These are phyloP conservation scores for Sinosuthora webbiana DNA, from an alignment of 2,113 vertebrate species.

Conservation along the genomic window DNA sequence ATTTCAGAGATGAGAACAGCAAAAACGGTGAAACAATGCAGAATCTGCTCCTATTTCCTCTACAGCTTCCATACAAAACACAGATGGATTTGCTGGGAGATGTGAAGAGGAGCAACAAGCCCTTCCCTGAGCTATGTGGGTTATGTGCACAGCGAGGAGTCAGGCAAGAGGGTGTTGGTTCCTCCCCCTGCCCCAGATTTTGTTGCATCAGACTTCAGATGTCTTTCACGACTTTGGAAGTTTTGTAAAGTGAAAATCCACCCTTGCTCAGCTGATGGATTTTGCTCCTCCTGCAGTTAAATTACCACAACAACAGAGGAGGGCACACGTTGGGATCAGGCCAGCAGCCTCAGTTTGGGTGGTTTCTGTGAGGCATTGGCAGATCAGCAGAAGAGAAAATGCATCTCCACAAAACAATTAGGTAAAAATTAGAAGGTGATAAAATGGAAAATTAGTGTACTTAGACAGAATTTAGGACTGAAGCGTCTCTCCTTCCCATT, in stretches of 20 bases:
- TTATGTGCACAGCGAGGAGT: background rate
- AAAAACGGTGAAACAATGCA: background rate
- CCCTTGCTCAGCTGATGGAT: background rate
- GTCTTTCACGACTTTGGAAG: background rate
- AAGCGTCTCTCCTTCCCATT: background rate
- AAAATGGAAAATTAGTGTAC: constrained; percentile 43
- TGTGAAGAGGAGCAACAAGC: background rate
- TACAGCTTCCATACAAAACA: accelerated
- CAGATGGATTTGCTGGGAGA: background rate
- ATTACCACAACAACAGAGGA: background rate
- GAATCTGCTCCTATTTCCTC: background rate
- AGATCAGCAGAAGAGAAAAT: background rate
- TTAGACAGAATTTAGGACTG: constrained; percentile 19
- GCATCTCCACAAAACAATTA: constrained; percentile 23
- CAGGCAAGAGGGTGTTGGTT: background rate
- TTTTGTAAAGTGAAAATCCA: background rate
- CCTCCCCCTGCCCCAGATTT: background rate
- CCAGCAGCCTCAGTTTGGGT: background rate
- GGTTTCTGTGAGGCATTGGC: background rate
- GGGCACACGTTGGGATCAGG: background rate
- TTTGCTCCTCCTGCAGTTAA: background rate
- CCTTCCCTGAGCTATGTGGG: background rate
- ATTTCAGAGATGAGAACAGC: background rate
- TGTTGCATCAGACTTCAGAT: background rate
- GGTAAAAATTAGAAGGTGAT: constrained; percentile 47